Conservation (phyloP, 2,113 vertebrate genomes). For the Rhizomys pruinosus region DNA sequence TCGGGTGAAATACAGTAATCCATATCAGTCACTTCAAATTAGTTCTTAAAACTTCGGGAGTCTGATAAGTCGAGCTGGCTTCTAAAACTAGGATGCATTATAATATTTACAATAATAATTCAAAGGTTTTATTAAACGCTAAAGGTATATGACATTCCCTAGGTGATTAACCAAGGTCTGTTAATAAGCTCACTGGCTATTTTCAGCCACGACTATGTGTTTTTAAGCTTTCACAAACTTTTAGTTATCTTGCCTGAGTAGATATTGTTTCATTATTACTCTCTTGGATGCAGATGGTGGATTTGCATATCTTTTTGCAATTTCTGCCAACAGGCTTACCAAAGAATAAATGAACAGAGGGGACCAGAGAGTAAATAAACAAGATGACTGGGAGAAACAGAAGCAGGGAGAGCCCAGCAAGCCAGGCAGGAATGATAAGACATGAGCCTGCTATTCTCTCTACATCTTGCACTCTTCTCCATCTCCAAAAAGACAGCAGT, state of each 20-base stretch:
- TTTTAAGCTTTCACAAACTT: neutral
- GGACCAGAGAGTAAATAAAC: neutral
- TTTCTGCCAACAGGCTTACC: conserved; percentile 26
- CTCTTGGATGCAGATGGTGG: conserved; percentile 51
- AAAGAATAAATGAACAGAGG: conserved; percentile 33
- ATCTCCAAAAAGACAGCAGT: neutral
- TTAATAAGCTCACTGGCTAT: neutral
- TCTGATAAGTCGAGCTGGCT: neutral
- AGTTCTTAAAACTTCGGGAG: neutral
- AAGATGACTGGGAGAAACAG: neutral
- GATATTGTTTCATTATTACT: conserved; percentile 74
- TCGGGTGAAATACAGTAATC: neutral
- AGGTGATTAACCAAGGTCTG: conserved; percentile 5
- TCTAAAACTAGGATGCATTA: neutral
- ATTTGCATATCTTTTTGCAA: conserved; percentile 48
- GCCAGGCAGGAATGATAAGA: conserved; percentile 13
- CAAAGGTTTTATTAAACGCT: conserved; percentile 19
- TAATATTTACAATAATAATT: conserved; percentile 3
- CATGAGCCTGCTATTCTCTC: neutral
- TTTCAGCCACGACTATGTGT: neutral
- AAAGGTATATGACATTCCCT: neutral
- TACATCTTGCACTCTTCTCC: neutral
- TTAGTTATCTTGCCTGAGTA: conserved; percentile 52
- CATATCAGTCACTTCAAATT: neutral
- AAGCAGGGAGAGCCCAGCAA: neutral